Conservation (phyloP, 2,888 invertebrate species). For the Drosophila planitibia region DNA sequence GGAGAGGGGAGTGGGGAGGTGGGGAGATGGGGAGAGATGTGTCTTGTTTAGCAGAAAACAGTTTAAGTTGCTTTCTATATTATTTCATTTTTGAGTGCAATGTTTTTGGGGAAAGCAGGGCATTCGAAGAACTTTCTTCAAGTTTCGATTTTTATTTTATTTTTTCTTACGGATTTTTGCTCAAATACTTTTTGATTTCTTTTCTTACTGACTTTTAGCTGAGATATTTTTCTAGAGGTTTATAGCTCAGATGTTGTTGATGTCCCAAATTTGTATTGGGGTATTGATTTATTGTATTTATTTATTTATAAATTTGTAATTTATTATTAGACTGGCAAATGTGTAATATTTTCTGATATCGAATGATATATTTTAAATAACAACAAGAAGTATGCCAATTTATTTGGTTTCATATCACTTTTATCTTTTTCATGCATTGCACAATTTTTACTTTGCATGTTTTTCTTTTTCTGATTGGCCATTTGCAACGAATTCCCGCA, state of each 20-base stretch:
- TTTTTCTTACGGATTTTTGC: not conserved
- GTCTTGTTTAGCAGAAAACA: not conserved
- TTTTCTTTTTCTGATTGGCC: not conserved
- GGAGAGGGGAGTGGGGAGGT: not conserved
- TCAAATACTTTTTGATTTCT: not conserved
- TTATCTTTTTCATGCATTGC: constrained; percentile 16
- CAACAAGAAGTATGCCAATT: constrained; percentile 5
- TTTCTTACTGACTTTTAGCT: not conserved
- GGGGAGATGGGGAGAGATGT: no score
- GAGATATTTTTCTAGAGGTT: not conserved
- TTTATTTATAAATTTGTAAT: not conserved
- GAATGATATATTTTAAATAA: constrained; percentile 36
- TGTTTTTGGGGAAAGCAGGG: not conserved
- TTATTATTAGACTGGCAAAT: not conserved
- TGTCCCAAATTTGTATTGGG: not conserved
- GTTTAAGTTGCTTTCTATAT: not conserved
- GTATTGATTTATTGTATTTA: not conserved
- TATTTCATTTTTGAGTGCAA: not conserved
- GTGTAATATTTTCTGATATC: not conserved
- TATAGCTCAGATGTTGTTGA: not conserved
- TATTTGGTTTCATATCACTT: constrained; percentile 9
- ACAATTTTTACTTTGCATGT: constrained; percentile 16
- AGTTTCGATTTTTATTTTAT: not conserved
- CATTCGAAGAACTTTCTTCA: not conserved
- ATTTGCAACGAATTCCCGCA: constrained; percentile 36